Base-by-base conservation (phyloP, 2,113 vertebrate species). In the Pipa parva region DNA sequence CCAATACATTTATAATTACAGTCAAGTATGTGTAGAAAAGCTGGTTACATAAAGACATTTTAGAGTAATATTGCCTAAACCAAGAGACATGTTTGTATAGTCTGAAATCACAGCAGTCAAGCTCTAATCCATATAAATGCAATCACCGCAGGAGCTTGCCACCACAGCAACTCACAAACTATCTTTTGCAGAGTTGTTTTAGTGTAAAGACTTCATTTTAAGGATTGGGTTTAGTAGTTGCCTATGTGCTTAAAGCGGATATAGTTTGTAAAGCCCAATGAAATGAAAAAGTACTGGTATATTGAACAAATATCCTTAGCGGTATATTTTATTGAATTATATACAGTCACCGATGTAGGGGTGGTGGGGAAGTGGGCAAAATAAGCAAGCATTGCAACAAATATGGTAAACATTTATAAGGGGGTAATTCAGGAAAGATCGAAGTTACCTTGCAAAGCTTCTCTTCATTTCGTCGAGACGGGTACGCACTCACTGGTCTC, bases 1-100 rank as follows among this genome's bases (percentile, higher is more conserved):
- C 66, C 57, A 54, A 70, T 60, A 60, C 48, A 60, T 70, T 70
- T 61, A 70, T 70, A 70, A 70, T 70, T 60, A 61, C 66, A 42
- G 66, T 42, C 51, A 61, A 70, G 33, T 49, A 37, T 29, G 57
- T 45, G 20, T 25, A 11, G 48, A 26, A 18, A 21, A 25, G 18
- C 22, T 49, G 54, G 46, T 49, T 12, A 48, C 48, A 36, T 9
- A 24, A 2, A 5, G 15, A 28, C 25, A 27, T 52, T 60, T 69
- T 52, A 48, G 20, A 20, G 33, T 36, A 17, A 54, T 25, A 55
- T 22, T 46, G 46, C 46, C 42, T 49, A 24, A 25, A 25, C 17
- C 13, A 5, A 58, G 20, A 59, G 66, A 54, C 46, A 54, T 54
- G 49, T 66, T 70, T 20, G 66, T 33, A 58, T 69, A 37, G 58